Percentiles rank a stretch among this genome's conserved stretches.
Conservation (phyloP, 2,888 invertebrate genomes). For the Polymixis flavicincta region DNA sequence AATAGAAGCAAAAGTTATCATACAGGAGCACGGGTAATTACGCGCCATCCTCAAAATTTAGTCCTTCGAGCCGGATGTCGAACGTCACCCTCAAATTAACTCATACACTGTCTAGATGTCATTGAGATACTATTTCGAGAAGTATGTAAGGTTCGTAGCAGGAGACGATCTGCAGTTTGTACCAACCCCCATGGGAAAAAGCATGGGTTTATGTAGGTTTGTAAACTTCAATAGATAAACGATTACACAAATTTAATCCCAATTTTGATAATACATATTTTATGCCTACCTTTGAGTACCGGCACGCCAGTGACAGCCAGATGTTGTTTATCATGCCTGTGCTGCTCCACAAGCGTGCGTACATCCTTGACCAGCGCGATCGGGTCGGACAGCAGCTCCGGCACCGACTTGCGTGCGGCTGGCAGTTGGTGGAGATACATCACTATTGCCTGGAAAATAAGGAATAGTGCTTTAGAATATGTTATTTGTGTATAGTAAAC, state of each 20-base stretch:
- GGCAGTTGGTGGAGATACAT: slow-evolving; percentile 97
- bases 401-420: slow-evolving; percentile 97
- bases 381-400: slow-evolving; percentile 96
- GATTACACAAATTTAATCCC: neutral
- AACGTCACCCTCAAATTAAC: neutral
- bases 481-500: neutral
- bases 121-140: neutral
- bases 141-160: neutral
- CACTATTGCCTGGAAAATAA: slow-evolving; percentile 93
- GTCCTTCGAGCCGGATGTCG: neutral
- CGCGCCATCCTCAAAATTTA: neutral
- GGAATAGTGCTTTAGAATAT: neutral
- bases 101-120: neutral
- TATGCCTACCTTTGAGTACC: slow-evolving; percentile 90
- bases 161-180: neutral
- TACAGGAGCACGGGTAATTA: neutral
- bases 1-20: neutral
- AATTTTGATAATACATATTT: neutral
- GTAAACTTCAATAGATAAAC: neutral
- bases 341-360: slow-evolving; percentile 96
- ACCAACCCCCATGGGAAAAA: neutral
- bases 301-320: slow-evolving; percentile 96
- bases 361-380: slow-evolving; percentile 97
- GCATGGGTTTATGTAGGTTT: neutral
- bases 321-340: slow-evolving; percentile 96